A percentile compares a stretch with the other conserved stretches of the same genome.
Evolutionary conservation across 2,888 invertebrate genomes (phyloP).

Genomic region (Ennomos fuscantarius): DNA sequence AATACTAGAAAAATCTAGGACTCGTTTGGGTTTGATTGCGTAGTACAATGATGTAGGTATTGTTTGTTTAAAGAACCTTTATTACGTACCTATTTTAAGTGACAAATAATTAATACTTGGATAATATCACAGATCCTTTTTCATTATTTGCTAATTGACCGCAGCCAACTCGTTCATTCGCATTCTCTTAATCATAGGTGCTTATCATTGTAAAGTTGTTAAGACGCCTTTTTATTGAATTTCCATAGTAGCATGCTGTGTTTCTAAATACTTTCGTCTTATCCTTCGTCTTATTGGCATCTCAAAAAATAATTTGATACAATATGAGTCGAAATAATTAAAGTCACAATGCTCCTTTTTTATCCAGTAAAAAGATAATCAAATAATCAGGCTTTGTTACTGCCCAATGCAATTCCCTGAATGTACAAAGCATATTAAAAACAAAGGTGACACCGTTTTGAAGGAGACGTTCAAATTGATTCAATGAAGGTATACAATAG

Average conservation of each 20-base stretch:
- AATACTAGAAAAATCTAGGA: conserved; percentile 19
- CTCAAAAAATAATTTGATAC: neutral
- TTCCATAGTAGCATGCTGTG: no score
- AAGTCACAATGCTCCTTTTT: conserved; percentile 12
- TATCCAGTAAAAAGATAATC: conserved; percentile 20
- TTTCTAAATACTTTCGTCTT: neutral
- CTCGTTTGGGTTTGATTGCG: conserved; percentile 4
- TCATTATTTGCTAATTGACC: no score
- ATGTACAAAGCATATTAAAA: conserved; percentile 10
- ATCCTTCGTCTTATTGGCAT: conserved; percentile 1
- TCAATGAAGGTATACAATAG: neutral
- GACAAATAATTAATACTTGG: no score
- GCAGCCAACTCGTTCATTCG: no score
- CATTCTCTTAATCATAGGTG: no score
- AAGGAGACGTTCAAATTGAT: conserved; percentile 7
- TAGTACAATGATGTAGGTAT: neutral
- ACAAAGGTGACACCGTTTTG: conserved; percentile 14
- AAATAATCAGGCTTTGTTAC: conserved; percentile 25
- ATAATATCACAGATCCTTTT: no score
- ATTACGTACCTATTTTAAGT: no score
- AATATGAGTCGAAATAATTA: conserved; percentile 5
- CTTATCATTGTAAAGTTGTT: no score
- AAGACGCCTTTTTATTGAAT: no score
- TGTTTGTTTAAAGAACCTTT: no score
- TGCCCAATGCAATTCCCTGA: conserved; percentile 1